Base-by-base conservation (phyloP, 23 tunicate species). In the Ciona savignyi region DNA sequence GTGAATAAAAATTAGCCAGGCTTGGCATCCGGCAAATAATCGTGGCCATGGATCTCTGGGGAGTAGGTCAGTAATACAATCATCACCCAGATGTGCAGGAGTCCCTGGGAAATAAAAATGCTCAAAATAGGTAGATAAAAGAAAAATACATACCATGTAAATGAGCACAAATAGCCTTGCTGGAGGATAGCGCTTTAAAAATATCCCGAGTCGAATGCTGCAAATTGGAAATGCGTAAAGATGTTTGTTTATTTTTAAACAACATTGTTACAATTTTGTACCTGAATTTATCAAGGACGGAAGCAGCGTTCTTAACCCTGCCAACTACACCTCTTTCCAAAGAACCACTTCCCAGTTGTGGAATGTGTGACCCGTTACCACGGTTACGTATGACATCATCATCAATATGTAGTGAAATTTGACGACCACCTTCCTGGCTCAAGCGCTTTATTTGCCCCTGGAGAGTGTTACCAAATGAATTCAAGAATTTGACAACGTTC, bases 191-290 rank as follows among this genome's bases (percentile, higher is more conserved):
- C 99, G 76, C 75, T 86, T 88, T 25, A 94, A 65, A 61, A 94
- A 87, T 3, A 87, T 81, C 1, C 99, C 99, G 35, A 94, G 90
- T 29, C 95, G 95, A 49, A 94, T 93, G 63, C 95, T 88, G 77
- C 34, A 84, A 81, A 42, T 42, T 6, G 56, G 15, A 6, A 42
- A 6, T 42, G 56, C 15, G 56, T 9, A 42, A 42, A 42, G 56
- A 42, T 9, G 9, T 42, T 42, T 42, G 56, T 42, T n/a, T n/a
- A 42, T 42, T 9, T 42, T 9, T 42, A 42, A 42, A 42, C 56
- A 6, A 42, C 9, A 42, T 15, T 42, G 56, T 42, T 42, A 15
- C 56, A 42, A 9, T 42, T 6, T 42, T 6, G 28, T 23, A 81
- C 96, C 96, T 88, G 83, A 88, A 88, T 2, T 78, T 75, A 62